These are phyloP conservation scores for Mylabris sibirica DNA, from an alignment of 2,888 invertebrate genomes.

Conservation along the genomic window DNA sequence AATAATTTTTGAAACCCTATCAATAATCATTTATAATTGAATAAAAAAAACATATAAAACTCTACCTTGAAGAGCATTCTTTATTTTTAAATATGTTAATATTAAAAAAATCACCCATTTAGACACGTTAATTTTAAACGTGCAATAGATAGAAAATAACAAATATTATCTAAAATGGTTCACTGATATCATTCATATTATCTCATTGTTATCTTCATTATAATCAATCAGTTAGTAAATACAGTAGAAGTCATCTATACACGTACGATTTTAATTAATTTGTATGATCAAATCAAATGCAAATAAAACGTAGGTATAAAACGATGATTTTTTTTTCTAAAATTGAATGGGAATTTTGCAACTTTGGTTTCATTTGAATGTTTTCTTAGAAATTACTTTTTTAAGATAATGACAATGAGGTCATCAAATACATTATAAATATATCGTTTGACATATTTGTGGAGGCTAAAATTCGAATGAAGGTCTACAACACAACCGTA, in stretches of 20 bases:
- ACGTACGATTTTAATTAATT: not conserved
- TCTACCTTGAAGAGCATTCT: not conserved
- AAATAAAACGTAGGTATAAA: not conserved
- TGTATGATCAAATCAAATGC: not conserved
- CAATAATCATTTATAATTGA: slow-evolving; percentile 5
- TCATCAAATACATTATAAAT: slow-evolving; percentile 8
- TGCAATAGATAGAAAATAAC: not conserved
- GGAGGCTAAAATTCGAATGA: slow-evolving; percentile 1
- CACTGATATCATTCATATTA: slow-evolving; percentile 3
- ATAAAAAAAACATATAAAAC: slow-evolving; percentile 3
- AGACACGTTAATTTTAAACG: not conserved
- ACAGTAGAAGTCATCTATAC: not conserved
- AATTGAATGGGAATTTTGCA: not conserved
- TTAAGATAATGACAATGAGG: slow-evolving; percentile 3
- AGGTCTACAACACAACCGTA: not conserved
- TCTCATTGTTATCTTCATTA: not conserved
- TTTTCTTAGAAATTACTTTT: not conserved
- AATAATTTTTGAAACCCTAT: slow-evolving; percentile 4
- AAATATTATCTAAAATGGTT: slow-evolving; percentile 4
- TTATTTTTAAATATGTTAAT: not conserved
- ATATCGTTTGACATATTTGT: not conserved
- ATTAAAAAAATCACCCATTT: not conserved
- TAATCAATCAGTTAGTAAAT: not conserved
- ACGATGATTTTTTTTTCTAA: not conserved
- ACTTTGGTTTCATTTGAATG: not conserved